Base-by-base conservation (phyloP, 1,140 invertebrate genomes). In the Pseudomyrmex pallidus region DNA sequence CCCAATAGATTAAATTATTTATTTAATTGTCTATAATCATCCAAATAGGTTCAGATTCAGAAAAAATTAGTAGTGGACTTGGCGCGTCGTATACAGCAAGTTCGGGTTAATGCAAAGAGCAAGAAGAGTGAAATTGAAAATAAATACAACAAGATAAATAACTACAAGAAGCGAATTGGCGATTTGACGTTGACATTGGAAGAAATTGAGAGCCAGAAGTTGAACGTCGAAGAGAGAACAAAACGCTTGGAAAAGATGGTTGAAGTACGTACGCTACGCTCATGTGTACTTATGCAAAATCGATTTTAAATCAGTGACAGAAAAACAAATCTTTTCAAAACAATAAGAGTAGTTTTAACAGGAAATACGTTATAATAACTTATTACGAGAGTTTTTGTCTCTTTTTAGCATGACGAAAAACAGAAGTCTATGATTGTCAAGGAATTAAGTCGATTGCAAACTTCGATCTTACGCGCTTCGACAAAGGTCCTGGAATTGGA, bases 221-320 rank as follows among this genome's bases (percentile, higher is more conserved):
- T 91, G 25, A 92, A 92, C 57, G 85, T 92, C 5, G 88, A 90
- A 8, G 93, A 93, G 46, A 92, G 90, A 77, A 87, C 87, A 4
- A 91, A 89, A 48, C 91, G 94, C 67, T 80, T 95, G 7, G 92
- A 95, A 70, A 87, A 92, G 22, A 94, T 95, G 83, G 88, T 94
- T 22, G 87, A 94, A 89, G 94, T 94, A 89, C n/a, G 68, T 72
- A 15, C 77, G 25, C 62, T 66, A 13, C 44, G 48, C n/a, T 68
- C 50, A 0, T 13, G 2, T 66, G 15, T n/a, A 17, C 52, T 74
- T 52, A 25, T 2, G 50, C 9, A 52, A 13, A 52, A 12, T 52
- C 13, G 15, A 46, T 46, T 44, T 15, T 63, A 8, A 15, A 63
- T 44, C 2, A 25, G 0, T 13, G 25, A 62, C 2, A 62, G 72